Evolutionary conservation across 1,140 invertebrate species (phyloP).

Genomic region (Macrobrachium rosenbergii): DNA sequence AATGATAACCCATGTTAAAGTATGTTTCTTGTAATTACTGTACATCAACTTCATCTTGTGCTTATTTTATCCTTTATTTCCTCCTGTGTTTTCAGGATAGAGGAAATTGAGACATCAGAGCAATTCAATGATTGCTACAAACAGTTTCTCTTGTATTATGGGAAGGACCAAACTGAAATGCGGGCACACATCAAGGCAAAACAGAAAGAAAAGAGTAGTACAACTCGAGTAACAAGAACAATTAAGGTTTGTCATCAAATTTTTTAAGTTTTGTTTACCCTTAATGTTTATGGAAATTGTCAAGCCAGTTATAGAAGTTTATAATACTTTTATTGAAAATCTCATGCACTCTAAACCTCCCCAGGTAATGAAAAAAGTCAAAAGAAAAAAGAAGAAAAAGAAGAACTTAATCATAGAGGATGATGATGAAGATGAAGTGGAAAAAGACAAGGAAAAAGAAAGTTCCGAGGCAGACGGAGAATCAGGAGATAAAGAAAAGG

Average conservation of each 20-base stretch:
- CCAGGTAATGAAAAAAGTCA: constrained; percentile 72
- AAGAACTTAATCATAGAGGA: constrained; percentile 52
- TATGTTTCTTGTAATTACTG: not conserved
- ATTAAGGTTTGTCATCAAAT: constrained; percentile 53
- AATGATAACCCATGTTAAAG: too few species aligned
- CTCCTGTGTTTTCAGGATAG: constrained; percentile 66
- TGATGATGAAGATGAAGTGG: constrained; percentile 1
- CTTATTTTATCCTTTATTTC: not conserved
- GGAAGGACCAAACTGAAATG: constrained; percentile 87
- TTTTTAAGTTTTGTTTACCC: not conserved
- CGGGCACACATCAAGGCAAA: constrained; percentile 79
- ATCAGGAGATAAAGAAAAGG: not conserved
- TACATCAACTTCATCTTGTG: not conserved
- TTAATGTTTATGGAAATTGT: not conserved
- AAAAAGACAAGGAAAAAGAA: not conserved
- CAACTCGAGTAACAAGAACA: constrained; percentile 42
- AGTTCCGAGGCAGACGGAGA: not conserved
- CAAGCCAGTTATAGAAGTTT: too few species aligned
- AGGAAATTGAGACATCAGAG: constrained; percentile 86
- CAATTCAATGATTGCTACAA: constrained; percentile 93
- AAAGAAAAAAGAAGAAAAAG: constrained; percentile 73
- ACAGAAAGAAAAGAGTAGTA: constrained; percentile 71
- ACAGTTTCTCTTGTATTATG: constrained; percentile 95
- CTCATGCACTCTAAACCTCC: not conserved
- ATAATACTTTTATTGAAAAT: not conserved